These are phyloP conservation scores for Centropus bengalensis DNA, from an alignment of 2,113 vertebrate species.

Conservation along the genomic window DNA sequence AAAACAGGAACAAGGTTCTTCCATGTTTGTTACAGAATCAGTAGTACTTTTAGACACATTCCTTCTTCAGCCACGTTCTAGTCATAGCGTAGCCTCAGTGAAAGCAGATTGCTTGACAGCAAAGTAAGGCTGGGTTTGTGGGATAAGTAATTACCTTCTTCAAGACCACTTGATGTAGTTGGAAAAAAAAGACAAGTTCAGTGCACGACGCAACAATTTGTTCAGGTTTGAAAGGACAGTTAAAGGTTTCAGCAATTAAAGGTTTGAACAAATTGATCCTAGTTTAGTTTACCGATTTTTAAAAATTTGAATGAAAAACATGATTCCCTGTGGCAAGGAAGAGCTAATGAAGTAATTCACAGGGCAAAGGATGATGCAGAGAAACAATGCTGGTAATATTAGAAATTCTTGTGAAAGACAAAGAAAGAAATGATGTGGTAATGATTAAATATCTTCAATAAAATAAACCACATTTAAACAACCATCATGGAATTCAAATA, in stretches of 20 bases:
- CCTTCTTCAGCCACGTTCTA: not conserved
- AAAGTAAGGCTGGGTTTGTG: not conserved
- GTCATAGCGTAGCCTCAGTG: not conserved
- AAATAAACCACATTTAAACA: not conserved
- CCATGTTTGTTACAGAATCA: not conserved
- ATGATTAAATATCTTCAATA: not conserved
- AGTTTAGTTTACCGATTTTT: not conserved
- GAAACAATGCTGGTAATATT: not conserved
- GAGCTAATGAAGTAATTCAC: not conserved
- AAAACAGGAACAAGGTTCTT: not conserved
- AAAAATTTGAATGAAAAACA: not conserved
- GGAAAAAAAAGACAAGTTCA: not conserved
- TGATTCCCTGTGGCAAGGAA: not conserved
- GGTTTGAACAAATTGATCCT: not conserved
- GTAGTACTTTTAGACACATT: not conserved
- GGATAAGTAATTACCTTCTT: not conserved
- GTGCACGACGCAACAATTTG: not conserved
- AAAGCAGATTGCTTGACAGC: not conserved
- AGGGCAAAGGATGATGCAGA: not conserved
- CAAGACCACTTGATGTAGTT: not conserved
- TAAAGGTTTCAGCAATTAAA: not conserved
- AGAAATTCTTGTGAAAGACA: constrained; percentile 4
- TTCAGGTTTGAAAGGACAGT: not conserved
- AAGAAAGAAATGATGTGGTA: not conserved
- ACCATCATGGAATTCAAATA: not conserved